A percentile compares a stretch with the other conserved stretches of the same genome.
Conservation (phyloP, 2,113 vertebrate genomes). For the Narcine bancroftii region DNA sequence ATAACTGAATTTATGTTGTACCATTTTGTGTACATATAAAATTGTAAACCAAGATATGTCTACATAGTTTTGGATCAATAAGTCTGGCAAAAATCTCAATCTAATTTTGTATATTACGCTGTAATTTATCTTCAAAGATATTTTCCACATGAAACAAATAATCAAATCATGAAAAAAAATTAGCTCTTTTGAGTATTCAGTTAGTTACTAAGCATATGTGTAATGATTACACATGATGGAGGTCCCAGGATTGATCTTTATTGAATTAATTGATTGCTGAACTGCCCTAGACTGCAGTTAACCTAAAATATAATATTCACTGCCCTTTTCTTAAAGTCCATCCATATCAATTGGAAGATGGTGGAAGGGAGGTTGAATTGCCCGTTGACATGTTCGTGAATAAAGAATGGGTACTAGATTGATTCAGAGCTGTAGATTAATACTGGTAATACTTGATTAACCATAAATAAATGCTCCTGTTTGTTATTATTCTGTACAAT, state of each 20-base stretch:
- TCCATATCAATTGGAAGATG: background rate
- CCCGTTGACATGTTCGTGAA: background rate
- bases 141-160: background rate
- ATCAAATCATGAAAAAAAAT: background rate
- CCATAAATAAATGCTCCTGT: background rate
- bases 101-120: background rate
- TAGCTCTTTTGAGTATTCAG: background rate
- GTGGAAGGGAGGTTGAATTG: background rate
- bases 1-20: background rate
- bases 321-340: background rate
- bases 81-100: background rate
- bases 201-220: background rate
- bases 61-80: background rate
- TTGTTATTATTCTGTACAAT: background rate
- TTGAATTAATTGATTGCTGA: background rate
- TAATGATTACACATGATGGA: background rate
- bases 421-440: background rate
- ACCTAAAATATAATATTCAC: background rate
- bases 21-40: background rate
- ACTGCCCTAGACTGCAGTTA: background rate
- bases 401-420: background rate
- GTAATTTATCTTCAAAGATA: background rate
- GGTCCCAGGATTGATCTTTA: background rate
- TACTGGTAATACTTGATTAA: background rate
- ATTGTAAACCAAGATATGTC: background rate